phyloP scores from a whole-genome alignment of 1,140 invertebrate genomes.

The Thaumetopoea pityocampa region DNA sequence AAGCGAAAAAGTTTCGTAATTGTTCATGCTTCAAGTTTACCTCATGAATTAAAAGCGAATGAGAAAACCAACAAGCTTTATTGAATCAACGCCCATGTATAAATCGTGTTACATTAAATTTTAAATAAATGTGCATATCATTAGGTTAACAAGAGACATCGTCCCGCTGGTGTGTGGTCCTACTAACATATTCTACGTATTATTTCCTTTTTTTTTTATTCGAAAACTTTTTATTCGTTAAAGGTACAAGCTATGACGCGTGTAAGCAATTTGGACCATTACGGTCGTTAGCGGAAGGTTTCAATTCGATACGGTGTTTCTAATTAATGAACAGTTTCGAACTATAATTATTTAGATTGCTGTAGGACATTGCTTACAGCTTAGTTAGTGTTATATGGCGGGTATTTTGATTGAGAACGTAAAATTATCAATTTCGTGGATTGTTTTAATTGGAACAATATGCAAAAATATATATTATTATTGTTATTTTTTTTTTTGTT shows the following conservation, averaged over 20 bases:
- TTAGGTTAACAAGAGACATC: conserved; percentile 59
- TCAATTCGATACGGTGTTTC: conserved; percentile 40
- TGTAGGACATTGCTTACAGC: conserved; percentile 21
- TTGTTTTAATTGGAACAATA: too few relatives aligned
- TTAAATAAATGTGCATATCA: conserved; percentile 72
- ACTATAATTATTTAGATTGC: conserved; percentile 32
- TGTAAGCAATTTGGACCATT: conserved; percentile 55
- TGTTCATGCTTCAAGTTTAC: too few relatives aligned
- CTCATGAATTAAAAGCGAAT: too few relatives aligned
- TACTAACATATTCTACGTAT: conserved; percentile 42
- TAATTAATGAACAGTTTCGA: conserved; percentile 57
- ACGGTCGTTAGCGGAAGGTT: conserved; percentile 48
- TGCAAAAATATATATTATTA: too few relatives aligned
- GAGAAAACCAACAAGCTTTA: conserved; percentile 9
- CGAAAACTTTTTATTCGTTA: conserved; percentile 37
- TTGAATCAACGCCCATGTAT: conserved; percentile 14
- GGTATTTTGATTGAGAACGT: conserved; percentile 11
- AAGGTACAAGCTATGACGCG: conserved; percentile 35
- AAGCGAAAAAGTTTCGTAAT: too few relatives aligned
- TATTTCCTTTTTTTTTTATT: conserved; percentile 43
- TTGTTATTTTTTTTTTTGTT: too few relatives aligned
- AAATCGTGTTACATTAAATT: conserved; percentile 28
- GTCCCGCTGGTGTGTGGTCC: conserved; percentile 62
- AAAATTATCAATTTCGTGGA: conserved; percentile 8
- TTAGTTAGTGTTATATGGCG: conserved; percentile 11